phyloP scores from a whole-genome alignment of 1,140 invertebrate genomes.

The Aricia agestis region DNA sequence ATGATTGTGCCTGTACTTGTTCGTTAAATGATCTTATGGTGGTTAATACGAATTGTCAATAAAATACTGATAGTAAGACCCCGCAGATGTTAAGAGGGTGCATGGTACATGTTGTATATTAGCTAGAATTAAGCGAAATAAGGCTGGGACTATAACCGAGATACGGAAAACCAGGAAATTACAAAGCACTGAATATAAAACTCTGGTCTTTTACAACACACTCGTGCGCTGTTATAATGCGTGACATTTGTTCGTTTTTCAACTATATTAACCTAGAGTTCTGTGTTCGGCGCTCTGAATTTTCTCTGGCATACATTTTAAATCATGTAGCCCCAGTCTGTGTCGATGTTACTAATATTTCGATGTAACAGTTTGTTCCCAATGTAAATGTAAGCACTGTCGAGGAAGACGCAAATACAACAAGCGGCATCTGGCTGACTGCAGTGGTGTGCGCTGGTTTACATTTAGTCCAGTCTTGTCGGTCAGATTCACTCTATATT shows the following conservation, averaged over 20 bases:
- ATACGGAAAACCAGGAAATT: no score
- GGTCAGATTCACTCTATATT: constrained; percentile 12
- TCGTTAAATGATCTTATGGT: constrained; percentile 6
- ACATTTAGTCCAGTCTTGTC: constrained; percentile 64
- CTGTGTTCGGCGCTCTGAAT: no score
- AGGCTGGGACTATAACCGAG: no score
- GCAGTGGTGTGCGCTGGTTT: constrained; percentile 63
- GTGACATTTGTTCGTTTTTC: no score
- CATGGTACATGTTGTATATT: constrained; percentile 22
- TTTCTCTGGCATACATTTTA: no score
- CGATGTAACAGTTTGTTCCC: constrained; percentile 37
- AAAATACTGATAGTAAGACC: no score
- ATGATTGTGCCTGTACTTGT: constrained; percentile 4
- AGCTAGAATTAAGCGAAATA: constrained; percentile 9
- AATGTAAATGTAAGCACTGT: constrained; percentile 52
- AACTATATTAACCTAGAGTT: no score
- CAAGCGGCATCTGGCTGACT: constrained; percentile 54
- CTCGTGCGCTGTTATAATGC: no score
- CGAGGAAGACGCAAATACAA: constrained; percentile 72
- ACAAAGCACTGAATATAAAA: no score
- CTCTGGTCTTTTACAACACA: no score
- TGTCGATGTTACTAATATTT: constrained; percentile 21
- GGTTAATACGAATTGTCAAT: background rate
- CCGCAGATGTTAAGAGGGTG: constrained; percentile 12
- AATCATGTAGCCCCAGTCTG: background rate